A percentile compares a stretch with the other conserved stretches of the same genome.
These are phyloP conservation scores for Eubasilissa regina DNA, from an alignment of 1,140 invertebrate species.

Conservation along the genomic window DNA sequence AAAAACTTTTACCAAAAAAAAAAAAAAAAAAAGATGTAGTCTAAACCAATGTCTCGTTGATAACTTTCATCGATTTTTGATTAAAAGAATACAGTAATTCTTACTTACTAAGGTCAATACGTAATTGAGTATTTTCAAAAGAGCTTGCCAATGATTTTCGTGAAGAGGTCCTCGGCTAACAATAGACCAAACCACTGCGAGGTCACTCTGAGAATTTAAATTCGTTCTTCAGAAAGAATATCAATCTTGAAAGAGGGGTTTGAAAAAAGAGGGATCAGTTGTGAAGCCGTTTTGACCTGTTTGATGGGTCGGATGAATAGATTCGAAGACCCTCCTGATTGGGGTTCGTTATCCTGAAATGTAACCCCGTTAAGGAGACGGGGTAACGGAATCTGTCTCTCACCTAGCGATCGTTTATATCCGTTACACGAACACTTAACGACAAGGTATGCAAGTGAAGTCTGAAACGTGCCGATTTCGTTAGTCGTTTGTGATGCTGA, in stretches of 20 bases:
- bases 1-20: too few relatives aligned
- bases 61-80: too few relatives aligned
- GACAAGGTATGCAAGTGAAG: slow-evolving; percentile 29
- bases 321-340: background rate
- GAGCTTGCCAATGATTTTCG: slow-evolving; percentile 20
- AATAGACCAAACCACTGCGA: background rate
- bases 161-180: background rate
- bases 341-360: slow-evolving; percentile 22
- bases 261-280: slow-evolving; percentile 13
- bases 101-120: background rate
- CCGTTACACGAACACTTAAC: slow-evolving; percentile 35
- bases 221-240: slow-evolving; percentile 17
- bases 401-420: slow-evolving; percentile 17
- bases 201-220: slow-evolving; percentile 23
- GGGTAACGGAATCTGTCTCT: slow-evolving; percentile 19
- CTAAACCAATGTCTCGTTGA: too few relatives aligned
- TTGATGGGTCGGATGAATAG: slow-evolving; percentile 23
- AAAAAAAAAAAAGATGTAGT: too few relatives aligned
- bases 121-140: slow-evolving; percentile 16
- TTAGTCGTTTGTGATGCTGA: background rate
- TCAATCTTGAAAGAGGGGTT: background rate
- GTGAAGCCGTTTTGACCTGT: slow-evolving; percentile 24
- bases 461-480: slow-evolving; percentile 21
- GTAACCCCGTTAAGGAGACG: slow-evolving; percentile 14
- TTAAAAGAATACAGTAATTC: background rate